phyloP scores from a whole-genome alignment of 2,797 vertebrate genomes.

The Pipistrellus pygmaeus region DNA sequence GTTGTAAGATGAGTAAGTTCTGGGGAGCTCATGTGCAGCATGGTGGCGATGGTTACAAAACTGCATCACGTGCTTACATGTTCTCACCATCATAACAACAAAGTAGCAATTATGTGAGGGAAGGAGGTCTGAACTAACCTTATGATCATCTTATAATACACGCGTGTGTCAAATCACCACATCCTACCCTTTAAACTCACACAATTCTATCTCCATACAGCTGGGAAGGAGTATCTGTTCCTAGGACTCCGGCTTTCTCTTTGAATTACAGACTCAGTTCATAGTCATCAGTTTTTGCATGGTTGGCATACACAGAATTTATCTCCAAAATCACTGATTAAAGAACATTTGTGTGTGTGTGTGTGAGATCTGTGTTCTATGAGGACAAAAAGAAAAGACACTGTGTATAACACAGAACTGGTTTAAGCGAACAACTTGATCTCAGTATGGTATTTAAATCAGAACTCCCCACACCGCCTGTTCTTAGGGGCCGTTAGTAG shows the following conservation, averaged over 20 bases:
- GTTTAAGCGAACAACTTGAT: neutral
- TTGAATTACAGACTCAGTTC: slow-evolving; percentile 26
- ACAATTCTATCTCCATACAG: neutral
- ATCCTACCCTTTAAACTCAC: neutral
- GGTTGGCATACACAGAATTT: neutral
- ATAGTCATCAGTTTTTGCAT: neutral
- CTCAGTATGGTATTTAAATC: neutral
- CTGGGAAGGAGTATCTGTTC: neutral
- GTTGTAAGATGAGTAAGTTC: neutral
- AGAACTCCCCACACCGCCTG: neutral
- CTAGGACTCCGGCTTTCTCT: slow-evolving; percentile 10
- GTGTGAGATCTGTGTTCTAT: neutral
- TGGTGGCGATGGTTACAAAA: neutral
- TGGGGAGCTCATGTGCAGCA: neutral
- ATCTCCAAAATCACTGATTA: slow-evolving; percentile 8
- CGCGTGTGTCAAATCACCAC: neutral
- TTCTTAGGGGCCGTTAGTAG: neutral
- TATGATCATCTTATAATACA: neutral
- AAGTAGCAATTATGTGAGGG: neutral
- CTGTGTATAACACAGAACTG: neutral
- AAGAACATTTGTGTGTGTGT: neutral
- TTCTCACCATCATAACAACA: neutral
- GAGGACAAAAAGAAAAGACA: slow-evolving; percentile 30
- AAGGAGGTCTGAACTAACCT: neutral
- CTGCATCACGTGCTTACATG: neutral